Conservation (phyloP, 2,888 invertebrate genomes). For the Acrobasis suavella region DNA sequence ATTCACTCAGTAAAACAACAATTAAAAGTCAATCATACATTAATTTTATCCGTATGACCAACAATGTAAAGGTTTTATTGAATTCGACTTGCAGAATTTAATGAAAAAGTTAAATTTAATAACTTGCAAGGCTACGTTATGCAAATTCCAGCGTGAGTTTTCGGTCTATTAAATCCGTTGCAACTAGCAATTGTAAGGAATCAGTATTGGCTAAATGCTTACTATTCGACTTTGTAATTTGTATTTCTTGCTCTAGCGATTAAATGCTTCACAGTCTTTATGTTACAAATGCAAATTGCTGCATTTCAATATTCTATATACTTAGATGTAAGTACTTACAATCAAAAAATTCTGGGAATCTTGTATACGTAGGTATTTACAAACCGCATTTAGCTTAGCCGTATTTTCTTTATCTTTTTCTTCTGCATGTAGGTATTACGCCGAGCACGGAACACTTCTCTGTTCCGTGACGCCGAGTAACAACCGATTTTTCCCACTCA, state of each 20-base stretch:
- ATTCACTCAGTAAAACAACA: no score
- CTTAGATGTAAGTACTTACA: no score
- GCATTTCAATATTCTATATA: background rate
- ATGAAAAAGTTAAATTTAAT: background rate
- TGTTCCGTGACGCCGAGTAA: no score
- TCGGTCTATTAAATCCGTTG: slow-evolving; percentile 58
- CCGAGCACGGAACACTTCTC: no score
- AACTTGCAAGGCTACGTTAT: slow-evolving; percentile 9
- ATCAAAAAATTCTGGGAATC: background rate
- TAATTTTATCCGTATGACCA: background rate
- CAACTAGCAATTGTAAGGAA: slow-evolving; percentile 46
- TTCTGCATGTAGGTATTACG: no score
- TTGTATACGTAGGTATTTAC: background rate
- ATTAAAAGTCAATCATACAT: no score
- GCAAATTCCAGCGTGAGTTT: slow-evolving; percentile 46
- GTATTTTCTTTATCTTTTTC: no score
- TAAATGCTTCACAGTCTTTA: background rate
- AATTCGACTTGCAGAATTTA: background rate
- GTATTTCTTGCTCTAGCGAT: slow-evolving; percentile 11
- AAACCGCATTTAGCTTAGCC: no score
- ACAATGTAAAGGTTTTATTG: background rate
- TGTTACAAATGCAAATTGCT: background rate
- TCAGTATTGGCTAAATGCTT: slow-evolving; percentile 40
- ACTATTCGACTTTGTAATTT: slow-evolving; percentile 11
- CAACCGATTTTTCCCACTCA: no score